A percentile compares a stretch with the other conserved stretches of the same genome.
Conservation (phyloP, 2,888 invertebrate genomes). For the Himalopsyche tibetana region DNA sequence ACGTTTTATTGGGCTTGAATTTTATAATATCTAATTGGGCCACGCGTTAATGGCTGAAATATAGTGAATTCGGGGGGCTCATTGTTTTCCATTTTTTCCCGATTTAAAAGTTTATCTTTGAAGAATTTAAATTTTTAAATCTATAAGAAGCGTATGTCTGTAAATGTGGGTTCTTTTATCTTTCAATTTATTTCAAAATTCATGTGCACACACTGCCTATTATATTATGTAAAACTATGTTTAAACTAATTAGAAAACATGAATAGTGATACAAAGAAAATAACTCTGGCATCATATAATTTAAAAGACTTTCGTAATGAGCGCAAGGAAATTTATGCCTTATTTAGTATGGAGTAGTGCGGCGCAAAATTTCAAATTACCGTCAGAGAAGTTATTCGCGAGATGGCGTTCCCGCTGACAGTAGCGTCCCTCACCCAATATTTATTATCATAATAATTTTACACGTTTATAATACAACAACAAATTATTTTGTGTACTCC, state of each 20-base stretch:
- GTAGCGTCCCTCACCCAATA: background rate
- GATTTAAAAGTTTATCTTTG: too few relatives aligned
- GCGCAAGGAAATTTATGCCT: constrained; percentile 56
- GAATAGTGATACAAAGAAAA: constrained; percentile 42
- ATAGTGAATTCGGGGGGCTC: too few relatives aligned
- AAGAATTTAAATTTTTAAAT: too few relatives aligned
- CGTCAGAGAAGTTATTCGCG: constrained; percentile 54
- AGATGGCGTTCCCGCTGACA: constrained; percentile 47
- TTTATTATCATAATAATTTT: too few relatives aligned
- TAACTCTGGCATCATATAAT: constrained; percentile 43
- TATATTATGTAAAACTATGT: constrained; percentile 41
- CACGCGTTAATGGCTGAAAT: too few relatives aligned
- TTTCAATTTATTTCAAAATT: background rate
- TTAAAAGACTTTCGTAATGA: constrained; percentile 52
- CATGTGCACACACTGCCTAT: background rate
- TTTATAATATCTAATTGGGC: too few relatives aligned
- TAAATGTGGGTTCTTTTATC: background rate
- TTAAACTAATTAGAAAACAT: constrained; percentile 43
- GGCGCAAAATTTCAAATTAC: constrained; percentile 64
- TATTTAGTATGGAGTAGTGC: constrained; percentile 58
- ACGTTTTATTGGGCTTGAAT: too few relatives aligned
- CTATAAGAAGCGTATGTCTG: too few relatives aligned
- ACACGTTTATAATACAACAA: too few relatives aligned
- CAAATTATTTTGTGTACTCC: too few relatives aligned
- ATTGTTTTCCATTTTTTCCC: too few relatives aligned